Percentiles rank a stretch among this genome's conserved stretches.
Evolutionary conservation across 1,140 invertebrate species (phyloP).

Genomic region (Aporrectodea caliginosa): DNA sequence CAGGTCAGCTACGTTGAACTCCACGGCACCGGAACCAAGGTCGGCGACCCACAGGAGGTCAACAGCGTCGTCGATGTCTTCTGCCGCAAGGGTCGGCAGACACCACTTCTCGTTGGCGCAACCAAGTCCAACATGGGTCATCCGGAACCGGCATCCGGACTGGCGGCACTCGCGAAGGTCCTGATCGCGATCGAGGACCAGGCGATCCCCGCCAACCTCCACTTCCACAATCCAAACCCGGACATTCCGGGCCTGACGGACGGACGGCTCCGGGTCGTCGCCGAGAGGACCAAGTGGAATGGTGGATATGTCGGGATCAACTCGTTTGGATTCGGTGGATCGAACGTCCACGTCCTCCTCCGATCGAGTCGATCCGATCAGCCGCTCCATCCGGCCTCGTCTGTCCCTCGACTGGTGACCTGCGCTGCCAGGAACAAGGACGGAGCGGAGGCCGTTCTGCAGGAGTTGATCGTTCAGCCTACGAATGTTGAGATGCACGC

Average conservation of each 20-base stretch:
- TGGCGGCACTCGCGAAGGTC: slow-evolving; percentile 57
- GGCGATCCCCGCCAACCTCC: slow-evolving; percentile 83
- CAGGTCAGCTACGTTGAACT: slow-evolving; percentile 86
- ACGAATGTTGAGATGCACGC: slow-evolving; percentile 72
- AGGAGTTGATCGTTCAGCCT: slow-evolving; percentile 51
- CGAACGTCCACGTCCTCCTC: slow-evolving; percentile 86
- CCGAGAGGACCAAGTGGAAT: slow-evolving; percentile 72
- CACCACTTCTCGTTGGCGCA: slow-evolving; percentile 83
- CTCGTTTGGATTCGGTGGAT: slow-evolving; percentile 96
- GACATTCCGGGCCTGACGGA: slow-evolving; percentile 82
- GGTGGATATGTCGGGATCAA: slow-evolving; percentile 83
- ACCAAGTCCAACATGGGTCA: slow-evolving; percentile 99
- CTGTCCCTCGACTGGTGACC: slow-evolving; percentile 66
- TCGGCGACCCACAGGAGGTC: slow-evolving; percentile 92
- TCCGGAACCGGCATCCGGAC: slow-evolving; percentile 86
- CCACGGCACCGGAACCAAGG: slow-evolving; percentile 86
- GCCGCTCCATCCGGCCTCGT: slow-evolving; percentile 42
- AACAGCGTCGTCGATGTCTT: slow-evolving; percentile 89
- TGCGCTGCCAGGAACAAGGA: slow-evolving; percentile 81
- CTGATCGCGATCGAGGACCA: slow-evolving; percentile 83
- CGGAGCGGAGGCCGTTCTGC: slow-evolving; percentile 67
- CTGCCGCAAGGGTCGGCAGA: slow-evolving; percentile 70
- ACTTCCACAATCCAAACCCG: slow-evolving; percentile 78
- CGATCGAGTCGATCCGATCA: slow-evolving; percentile 50
- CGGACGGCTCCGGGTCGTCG: slow-evolving; percentile 80